Evolutionary conservation across 2,113 vertebrate species (phyloP), one percentile per base, ranked within the genome.

Genomic region (Agelaius tricolor): DNA sequence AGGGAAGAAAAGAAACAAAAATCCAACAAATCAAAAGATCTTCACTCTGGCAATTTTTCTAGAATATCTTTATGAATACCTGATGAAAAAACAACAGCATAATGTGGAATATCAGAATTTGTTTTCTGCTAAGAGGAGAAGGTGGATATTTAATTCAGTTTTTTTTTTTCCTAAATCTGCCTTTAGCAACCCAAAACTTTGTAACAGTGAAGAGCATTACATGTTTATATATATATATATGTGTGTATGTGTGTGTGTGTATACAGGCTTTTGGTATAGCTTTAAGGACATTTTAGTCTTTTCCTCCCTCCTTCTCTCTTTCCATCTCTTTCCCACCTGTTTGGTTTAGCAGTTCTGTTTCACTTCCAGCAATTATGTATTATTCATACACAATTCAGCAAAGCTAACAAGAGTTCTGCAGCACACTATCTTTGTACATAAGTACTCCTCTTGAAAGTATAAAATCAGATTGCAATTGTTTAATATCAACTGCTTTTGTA

Each of bases 401-500:
- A 93, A 79, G 35, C 41, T 87, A 94, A 87, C 31, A 81, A 52
- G 77, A 74, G 37, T 75, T 92, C 58, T 89, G 81, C 81, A 91
- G 37, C 58, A 65, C 41, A 26, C 66, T 15, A 33, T 44, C 54
- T 92, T 84, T 66, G 41, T 76, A 37, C 51, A 58, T 73, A 95
- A 94, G 75, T 73, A 54, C 37, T 76, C 13, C 46, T 96, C 77
- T 66, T 85, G 67, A 95, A 95, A 93, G 7, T 37, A 54, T 49
- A 85, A 91, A 84, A 91, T 94, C 66, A 79, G 52, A 84, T 46
- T 84, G 11, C 21, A 73, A 39, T 85, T 73, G 66, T 91, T 95
- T 95, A 91, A 95, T 94, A 94, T 89, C 62, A 65, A n/a, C 77
- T 44, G 37, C n/a, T 91, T 95, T 84, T 76, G 61, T 69, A 80